Conservation (phyloP, 2,888 invertebrate species). For the Tipula unca region DNA sequence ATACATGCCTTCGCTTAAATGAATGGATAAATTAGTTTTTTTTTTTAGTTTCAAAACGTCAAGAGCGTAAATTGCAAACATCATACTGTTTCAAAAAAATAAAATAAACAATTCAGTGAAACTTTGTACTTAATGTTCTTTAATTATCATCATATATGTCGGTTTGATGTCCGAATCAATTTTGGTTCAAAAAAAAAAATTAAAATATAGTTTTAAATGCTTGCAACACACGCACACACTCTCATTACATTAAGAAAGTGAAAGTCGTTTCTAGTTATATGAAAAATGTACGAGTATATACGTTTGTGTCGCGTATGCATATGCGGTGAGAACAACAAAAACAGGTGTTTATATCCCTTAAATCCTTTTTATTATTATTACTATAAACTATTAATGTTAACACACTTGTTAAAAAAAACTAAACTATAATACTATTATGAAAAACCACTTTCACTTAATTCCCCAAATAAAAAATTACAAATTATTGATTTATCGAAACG, state of each 20-base stretch:
- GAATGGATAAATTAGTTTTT: neutral
- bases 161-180: neutral
- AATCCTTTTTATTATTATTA: neutral
- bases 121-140: neutral
- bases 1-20: neutral
- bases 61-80: neutral
- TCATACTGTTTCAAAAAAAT: neutral
- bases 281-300: neutral
- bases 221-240: neutral
- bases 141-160: neutral
- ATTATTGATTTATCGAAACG: neutral
- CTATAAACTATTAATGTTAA: neutral
- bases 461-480: neutral
- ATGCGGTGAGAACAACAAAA: neutral
- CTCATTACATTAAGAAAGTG: neutral
- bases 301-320: neutral
- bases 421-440: neutral
- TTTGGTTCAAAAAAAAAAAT: neutral
- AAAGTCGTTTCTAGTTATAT: neutral
- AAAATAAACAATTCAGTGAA: neutral
- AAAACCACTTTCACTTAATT: neutral
- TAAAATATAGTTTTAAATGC: neutral
- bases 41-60: neutral
- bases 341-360: neutral
- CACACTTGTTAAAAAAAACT: no score